Percentiles rank a stretch among this genome's conserved stretches.
Conservation (phyloP, 2,113 vertebrate species). For the Phylloscopus whistleri region DNA sequence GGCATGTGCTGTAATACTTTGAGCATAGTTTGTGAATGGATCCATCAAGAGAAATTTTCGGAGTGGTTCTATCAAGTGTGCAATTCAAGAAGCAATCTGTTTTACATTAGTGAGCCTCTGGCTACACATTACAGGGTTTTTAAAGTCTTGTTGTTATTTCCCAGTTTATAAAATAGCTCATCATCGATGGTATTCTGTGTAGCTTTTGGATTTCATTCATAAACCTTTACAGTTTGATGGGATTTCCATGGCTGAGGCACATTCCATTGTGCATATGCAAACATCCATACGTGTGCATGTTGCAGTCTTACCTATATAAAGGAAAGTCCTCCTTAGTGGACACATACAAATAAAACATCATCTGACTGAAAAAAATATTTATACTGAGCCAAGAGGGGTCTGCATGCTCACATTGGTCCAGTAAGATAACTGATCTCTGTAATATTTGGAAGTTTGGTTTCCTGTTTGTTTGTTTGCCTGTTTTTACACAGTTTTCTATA, state of each 20-base stretch:
- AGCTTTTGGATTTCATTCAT: conserved; percentile 37
- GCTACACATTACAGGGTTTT: not conserved
- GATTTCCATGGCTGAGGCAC: conserved; percentile 1
- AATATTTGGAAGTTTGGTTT: not conserved
- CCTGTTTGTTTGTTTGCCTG: not conserved
- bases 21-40: not conserved
- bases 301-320: not conserved
- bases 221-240: conserved; percentile 5
- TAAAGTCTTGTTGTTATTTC: not conserved
- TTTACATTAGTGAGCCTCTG: not conserved
- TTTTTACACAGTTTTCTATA: not conserved
- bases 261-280: not conserved
- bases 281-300: not conserved
- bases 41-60: not conserved
- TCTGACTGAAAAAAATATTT: not conserved
- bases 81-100: not conserved
- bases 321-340: not conserved
- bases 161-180: not conserved
- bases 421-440: not conserved
- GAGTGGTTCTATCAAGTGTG: rapidly evolving
- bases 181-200: not conserved
- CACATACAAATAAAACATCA: not conserved
- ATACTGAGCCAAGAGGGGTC: not conserved
- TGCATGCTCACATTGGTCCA: not conserved
- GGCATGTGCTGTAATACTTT: not conserved